phyloP scores from a whole-genome alignment of 2,797 vertebrate genomes.

The Meriones psammophilus region DNA sequence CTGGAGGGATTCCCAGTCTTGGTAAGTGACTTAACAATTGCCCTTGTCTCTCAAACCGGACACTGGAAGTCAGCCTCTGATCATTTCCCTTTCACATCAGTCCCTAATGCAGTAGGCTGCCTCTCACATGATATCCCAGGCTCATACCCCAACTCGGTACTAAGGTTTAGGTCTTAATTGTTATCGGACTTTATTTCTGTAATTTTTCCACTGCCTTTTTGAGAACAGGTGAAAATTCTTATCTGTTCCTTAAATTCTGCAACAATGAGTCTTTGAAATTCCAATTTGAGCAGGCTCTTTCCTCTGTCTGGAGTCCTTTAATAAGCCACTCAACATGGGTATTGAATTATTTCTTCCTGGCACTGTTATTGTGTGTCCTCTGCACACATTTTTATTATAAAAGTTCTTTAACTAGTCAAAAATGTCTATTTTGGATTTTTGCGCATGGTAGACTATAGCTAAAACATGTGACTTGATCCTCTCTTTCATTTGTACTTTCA shows the following conservation, averaged over 20 bases:
- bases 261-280: background rate
- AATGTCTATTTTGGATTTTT: background rate
- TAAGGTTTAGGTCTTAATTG: slow-evolving; percentile 21
- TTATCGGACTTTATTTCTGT: background rate
- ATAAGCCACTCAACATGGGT: background rate
- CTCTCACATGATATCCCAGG: background rate
- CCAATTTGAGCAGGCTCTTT: background rate
- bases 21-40: background rate
- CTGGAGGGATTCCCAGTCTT: background rate
- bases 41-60: background rate
- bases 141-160: background rate
- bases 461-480: background rate
- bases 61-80: background rate
- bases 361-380: background rate
- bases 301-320: background rate
- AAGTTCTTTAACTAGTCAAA: background rate
- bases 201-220: background rate
- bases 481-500: background rate
- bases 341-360: background rate
- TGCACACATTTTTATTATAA: background rate
- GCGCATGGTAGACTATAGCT: background rate
- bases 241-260: background rate
- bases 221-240: background rate
- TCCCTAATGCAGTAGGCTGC: background rate
- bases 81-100: background rate